A percentile compares a stretch with the other conserved stretches of the same genome.
Conservation (phyloP, 2,888 invertebrate genomes). For the Adela reaumurella region DNA sequence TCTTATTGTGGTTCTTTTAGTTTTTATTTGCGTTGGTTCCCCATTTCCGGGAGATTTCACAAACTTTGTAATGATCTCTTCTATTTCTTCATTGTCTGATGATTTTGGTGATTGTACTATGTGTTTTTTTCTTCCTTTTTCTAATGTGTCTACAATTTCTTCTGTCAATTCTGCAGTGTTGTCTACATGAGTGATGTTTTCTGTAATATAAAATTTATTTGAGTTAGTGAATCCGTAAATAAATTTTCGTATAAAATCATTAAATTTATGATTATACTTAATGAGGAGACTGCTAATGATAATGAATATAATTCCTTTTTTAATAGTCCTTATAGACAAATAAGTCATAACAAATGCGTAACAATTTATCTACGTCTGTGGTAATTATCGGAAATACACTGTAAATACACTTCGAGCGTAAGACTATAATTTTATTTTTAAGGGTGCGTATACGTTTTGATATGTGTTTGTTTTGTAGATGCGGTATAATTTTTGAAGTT, state of each 20-base stretch:
- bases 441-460: no score
- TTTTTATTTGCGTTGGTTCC: slow-evolving; percentile 54
- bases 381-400: no score
- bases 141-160: slow-evolving; percentile 3
- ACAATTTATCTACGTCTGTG: no score
- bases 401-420: no score
- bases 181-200: slow-evolving; percentile 5
- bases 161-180: slow-evolving; percentile 1
- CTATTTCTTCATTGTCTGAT: slow-evolving; percentile 51
- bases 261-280: not conserved
- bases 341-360: no score
- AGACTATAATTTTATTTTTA: no score
- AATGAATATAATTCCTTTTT: no score
- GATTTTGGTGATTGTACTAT: slow-evolving; percentile 25
- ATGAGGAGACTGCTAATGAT: not conserved
- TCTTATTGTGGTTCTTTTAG: slow-evolving; percentile 53
- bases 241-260: not conserved
- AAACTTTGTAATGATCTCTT: slow-evolving; percentile 60
- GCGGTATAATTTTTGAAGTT: no score
- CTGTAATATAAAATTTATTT: slow-evolving; percentile 1
- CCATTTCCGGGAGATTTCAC: slow-evolving; percentile 42
- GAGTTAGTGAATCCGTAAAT: not conserved
- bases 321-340: no score
- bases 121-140: not conserved
- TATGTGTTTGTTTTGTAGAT: no score